Percentiles rank a stretch among this genome's conserved stretches.
Conservation (phyloP, 1,140 invertebrate genomes). For the Diploscapter pachys region DNA sequence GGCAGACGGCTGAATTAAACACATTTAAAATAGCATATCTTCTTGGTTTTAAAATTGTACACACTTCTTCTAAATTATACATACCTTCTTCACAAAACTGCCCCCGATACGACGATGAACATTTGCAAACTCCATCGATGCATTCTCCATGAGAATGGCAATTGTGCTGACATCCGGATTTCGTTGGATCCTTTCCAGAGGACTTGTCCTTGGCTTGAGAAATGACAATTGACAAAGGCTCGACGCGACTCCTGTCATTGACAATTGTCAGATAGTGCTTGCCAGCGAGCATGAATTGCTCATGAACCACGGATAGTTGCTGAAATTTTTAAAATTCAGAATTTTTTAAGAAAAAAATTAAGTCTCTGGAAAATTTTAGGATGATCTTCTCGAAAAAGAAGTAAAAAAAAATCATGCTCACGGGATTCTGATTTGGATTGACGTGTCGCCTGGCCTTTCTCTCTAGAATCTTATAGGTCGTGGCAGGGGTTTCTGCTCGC, state of each 20-base stretch:
- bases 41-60: conserved; percentile 3
- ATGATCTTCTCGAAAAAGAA: not conserved
- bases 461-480: not conserved
- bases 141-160: conserved; percentile 95
- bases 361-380: not conserved
- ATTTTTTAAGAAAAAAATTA: too few species aligned
- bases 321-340: conserved; percentile 14
- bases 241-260: conserved; percentile 40
- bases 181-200: conserved; percentile 9
- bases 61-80: conserved; percentile 56
- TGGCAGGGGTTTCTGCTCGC: not conserved
- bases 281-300: conserved; percentile 35
- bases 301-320: conserved; percentile 8
- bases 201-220: not conserved
- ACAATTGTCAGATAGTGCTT: conserved; percentile 43
- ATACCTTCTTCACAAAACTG: conserved; percentile 92
- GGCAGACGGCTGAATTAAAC: conserved; percentile 76
- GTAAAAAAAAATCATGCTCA: too few species aligned
- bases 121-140: conserved; percentile 86
- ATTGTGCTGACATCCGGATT: conserved; percentile 65
- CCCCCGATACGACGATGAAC: conserved; percentile 93
- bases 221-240: conserved; percentile 6
- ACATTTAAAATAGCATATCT: conserved; percentile 38
- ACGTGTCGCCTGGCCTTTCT: not conserved
- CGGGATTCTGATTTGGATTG: not conserved